phyloP scores from a whole-genome alignment of 1,140 invertebrate genomes.

The Daktulosphaira vitifoliae region DNA sequence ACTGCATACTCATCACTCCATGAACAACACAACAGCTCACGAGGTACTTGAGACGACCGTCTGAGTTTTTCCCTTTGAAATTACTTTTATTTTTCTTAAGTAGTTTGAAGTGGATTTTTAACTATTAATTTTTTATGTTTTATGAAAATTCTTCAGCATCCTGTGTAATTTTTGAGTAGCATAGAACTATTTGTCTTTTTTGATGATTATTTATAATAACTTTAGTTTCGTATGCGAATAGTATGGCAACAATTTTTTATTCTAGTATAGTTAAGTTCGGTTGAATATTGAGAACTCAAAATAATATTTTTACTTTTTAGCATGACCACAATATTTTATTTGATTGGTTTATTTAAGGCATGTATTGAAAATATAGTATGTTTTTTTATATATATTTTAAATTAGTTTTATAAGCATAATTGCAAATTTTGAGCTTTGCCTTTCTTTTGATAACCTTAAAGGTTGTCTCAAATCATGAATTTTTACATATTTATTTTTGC shows the following conservation, averaged over 20 bases:
- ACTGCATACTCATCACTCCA: neutral
- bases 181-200: too few species aligned
- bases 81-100: neutral
- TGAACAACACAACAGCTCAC: slow-evolving; percentile 40
- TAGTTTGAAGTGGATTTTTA: slow-evolving; percentile 9
- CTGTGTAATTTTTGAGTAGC: slow-evolving; percentile 26
- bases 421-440: too few species aligned
- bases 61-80: slow-evolving; percentile 41
- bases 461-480: neutral
- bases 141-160: slow-evolving; percentile 12
- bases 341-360: too few species aligned
- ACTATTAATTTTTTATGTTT: slow-evolving; percentile 20
- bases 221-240: too few species aligned
- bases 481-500: slow-evolving; percentile 3
- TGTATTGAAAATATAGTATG: neutral
- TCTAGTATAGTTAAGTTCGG: too few species aligned
- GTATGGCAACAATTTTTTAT: too few species aligned
- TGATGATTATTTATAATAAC: too few species aligned
- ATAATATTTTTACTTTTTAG: too few species aligned
- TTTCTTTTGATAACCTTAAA: neutral
- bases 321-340: too few species aligned
- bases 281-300: too few species aligned
- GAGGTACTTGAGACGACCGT: slow-evolving; percentile 57
- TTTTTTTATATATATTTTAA: neutral
- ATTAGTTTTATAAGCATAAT: neutral